phyloP scores from a whole-genome alignment of 2,888 invertebrate species.

The Linnaemya tessellans region DNA sequence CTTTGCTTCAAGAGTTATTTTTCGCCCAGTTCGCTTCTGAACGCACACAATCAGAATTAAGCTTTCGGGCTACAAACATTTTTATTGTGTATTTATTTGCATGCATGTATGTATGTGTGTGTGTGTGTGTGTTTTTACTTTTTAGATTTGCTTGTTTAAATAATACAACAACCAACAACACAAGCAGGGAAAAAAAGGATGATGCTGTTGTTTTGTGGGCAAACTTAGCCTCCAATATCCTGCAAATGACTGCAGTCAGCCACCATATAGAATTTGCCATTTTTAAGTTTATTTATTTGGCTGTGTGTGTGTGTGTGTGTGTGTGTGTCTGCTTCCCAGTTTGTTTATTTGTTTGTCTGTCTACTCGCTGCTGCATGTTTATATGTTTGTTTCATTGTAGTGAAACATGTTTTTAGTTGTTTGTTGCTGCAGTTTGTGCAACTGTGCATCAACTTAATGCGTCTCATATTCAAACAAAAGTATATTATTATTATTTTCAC shows the following conservation, averaged over 20 bases:
- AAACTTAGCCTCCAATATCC: conserved; percentile 61
- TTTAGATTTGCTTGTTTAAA: conserved; percentile 35
- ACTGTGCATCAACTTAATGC: conserved; percentile 7
- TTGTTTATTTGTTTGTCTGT: conserved; percentile 9
- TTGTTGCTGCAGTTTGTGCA: conserved; percentile 27
- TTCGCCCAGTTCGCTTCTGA: conserved; percentile 4
- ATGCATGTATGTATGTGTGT: not conserved
- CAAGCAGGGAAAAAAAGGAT: conserved; percentile 18
- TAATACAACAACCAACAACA: conserved; percentile 17
- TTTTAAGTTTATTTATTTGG: conserved; percentile 49
- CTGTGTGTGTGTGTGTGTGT: not conserved
- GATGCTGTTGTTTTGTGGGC: conserved; percentile 42
- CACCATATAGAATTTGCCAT: conserved; percentile 39
- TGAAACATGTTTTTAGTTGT: not conserved
- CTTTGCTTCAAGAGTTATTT: conserved; percentile 41
- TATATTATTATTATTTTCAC: conserved; percentile 20
- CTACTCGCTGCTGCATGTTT: conserved; percentile 14
- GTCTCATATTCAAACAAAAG: not conserved
- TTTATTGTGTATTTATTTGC: not conserved
- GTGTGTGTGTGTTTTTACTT: conserved; percentile 11
- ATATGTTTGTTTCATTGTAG: conserved; percentile 12
- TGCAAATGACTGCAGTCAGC: conserved; percentile 65
- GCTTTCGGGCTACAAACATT: conserved; percentile 42
- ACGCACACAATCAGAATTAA: conserved; percentile 30
- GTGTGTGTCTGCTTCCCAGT: not conserved